These are phyloP conservation scores for Chascanopsetta lugubris DNA, from an alignment of 2,113 vertebrate species.

Conservation along the genomic window DNA sequence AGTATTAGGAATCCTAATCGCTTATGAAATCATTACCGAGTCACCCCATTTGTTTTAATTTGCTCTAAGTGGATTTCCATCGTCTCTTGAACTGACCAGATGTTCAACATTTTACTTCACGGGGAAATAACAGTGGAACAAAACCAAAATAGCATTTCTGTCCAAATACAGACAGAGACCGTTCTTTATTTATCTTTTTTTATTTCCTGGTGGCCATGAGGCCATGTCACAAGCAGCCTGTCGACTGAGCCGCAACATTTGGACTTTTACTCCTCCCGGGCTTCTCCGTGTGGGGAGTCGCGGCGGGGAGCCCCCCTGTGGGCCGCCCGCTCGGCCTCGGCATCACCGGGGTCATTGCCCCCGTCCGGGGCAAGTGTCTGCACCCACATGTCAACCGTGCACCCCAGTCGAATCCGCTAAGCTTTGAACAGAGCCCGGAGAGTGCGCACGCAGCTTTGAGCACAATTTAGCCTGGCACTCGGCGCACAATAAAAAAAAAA, in stretches of 20 bases:
- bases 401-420: constrained; percentile 74
- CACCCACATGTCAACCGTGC: constrained; percentile 65
- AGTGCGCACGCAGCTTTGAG: constrained; percentile 57
- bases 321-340: constrained; percentile 46
- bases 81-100: constrained; percentile 81
- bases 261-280: constrained; percentile 58
- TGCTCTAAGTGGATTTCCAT: constrained; percentile 81
- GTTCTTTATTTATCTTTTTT: constrained; percentile 57
- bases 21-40: constrained; percentile 79
- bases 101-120: constrained; percentile 77
- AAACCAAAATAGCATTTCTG: constrained; percentile 63
- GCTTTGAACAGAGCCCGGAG: constrained; percentile 55
- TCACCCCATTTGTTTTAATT: constrained; percentile 83
- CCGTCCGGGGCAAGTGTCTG: constrained; percentile 69
- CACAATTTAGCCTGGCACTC: constrained; percentile 58
- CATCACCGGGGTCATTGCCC: constrained; percentile 67
- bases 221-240: constrained; percentile 56
- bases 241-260: constrained; percentile 38
- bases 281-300: constrained; percentile 42
- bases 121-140: constrained; percentile 65
- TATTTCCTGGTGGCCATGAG: constrained; percentile 45
- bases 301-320: constrained; percentile 35
- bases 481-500: constrained; percentile 45
- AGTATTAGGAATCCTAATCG: constrained; percentile 79
- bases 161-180: constrained; percentile 54